Percentiles rank a stretch among this genome's conserved stretches.
Conservation (phyloP, 2,113 vertebrate species). For the Copsychus sechellarum region DNA sequence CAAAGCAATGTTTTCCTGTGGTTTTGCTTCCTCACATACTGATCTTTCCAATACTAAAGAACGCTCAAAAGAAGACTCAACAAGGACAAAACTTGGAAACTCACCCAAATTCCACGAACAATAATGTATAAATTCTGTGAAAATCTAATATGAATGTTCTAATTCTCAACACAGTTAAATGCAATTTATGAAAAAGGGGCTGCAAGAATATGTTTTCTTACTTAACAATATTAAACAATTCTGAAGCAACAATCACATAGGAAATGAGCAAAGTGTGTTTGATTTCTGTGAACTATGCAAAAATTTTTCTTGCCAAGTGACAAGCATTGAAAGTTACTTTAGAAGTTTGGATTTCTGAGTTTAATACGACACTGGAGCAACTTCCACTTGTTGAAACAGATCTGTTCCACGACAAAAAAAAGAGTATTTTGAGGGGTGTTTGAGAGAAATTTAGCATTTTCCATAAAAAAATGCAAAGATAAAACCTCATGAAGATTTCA, state of each 20-base stretch:
- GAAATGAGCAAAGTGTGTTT: background rate
- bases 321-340: background rate
- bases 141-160: background rate
- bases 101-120: background rate
- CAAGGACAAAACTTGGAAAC: background rate
- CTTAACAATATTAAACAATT: background rate
- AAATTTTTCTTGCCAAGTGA: background rate
- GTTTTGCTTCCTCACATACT: background rate
- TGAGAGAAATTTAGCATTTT: background rate
- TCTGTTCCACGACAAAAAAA: background rate
- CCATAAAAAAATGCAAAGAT: background rate
- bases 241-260: background rate
- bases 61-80: background rate
- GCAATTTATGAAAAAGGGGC: background rate
- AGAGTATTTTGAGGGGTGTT: background rate
- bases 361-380: background rate
- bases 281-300: background rate
- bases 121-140: background rate
- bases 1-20: background rate
- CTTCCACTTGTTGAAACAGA: background rate
- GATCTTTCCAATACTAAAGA: background rate
- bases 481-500: background rate
- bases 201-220: background rate
- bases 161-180: background rate
- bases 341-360: background rate